Evolutionary conservation across 2,888 invertebrate species (phyloP).

Genomic region (Aspidiotus rigidus): DNA sequence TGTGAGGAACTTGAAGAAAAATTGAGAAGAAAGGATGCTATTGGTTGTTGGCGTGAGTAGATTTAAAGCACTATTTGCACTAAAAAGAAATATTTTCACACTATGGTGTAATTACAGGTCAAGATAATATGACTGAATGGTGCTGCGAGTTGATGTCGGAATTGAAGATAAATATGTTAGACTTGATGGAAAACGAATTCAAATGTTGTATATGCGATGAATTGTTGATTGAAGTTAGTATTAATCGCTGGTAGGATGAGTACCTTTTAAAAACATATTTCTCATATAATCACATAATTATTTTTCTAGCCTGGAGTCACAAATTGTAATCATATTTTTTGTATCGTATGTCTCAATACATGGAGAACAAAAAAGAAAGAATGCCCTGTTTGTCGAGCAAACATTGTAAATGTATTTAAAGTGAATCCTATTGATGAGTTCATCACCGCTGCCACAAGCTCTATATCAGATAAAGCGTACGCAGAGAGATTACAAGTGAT

Average conservation of each 20-base stretch:
- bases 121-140: background rate
- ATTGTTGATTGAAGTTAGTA: background rate
- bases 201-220: conserved; percentile 1
- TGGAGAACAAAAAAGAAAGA: background rate
- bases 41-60: too few relatives aligned
- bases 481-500: background rate
- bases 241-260: background rate
- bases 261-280: background rate
- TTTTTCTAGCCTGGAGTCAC: background rate
- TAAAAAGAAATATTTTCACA: too few relatives aligned
- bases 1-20: too few relatives aligned
- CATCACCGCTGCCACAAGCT: background rate
- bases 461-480: background rate
- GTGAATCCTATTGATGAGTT: background rate
- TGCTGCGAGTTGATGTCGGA: background rate
- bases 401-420: background rate
- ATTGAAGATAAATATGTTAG: background rate
- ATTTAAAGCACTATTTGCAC: too few relatives aligned
- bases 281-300: background rate
- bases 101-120: too few relatives aligned
- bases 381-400: background rate
- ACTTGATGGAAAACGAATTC: conserved; percentile 1
- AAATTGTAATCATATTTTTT: conserved; percentile 1
- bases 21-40: too few relatives aligned
- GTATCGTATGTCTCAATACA: background rate